phyloP scores from a whole-genome alignment of 2,888 invertebrate species.

The Oligia strigilis region DNA sequence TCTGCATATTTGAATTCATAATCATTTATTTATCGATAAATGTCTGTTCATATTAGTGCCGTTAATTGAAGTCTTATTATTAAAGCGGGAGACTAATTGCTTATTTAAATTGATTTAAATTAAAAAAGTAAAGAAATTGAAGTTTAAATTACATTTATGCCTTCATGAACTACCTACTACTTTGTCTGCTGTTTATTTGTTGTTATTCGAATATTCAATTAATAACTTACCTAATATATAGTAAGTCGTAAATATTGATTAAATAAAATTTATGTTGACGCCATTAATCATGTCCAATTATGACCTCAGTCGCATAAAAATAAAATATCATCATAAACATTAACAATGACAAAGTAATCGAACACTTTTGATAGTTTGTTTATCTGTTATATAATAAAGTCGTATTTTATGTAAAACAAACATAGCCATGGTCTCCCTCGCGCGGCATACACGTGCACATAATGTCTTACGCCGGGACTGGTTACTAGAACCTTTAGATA shows the following conservation, averaged over 20 bases:
- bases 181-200: neutral
- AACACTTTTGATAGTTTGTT: constrained; percentile 41
- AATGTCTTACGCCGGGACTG: constrained; percentile 53
- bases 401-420: constrained; percentile 51
- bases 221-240: constrained; percentile 22
- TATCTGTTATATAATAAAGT: constrained; percentile 36
- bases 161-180: neutral
- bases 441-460: constrained; percentile 37
- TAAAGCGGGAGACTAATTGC: constrained; percentile 15
- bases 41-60: constrained; percentile 33
- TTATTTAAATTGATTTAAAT: constrained; percentile 5
- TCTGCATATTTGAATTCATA: constrained; percentile 47
- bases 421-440: constrained; percentile 15
- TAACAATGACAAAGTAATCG: constrained; percentile 42
- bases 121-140: neutral
- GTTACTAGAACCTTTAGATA: constrained; percentile 64
- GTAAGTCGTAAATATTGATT: constrained; percentile 37
- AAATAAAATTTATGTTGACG: constrained; percentile 31
- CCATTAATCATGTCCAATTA: constrained; percentile 29
- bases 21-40: constrained; percentile 41
- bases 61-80: constrained; percentile 29
- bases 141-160: neutral
- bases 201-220: constrained; percentile 8
- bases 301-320: constrained; percentile 31
- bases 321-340: constrained; percentile 50